phyloP scores from a whole-genome alignment of 2,113 vertebrate genomes.

The Aleadryas rufinucha region DNA sequence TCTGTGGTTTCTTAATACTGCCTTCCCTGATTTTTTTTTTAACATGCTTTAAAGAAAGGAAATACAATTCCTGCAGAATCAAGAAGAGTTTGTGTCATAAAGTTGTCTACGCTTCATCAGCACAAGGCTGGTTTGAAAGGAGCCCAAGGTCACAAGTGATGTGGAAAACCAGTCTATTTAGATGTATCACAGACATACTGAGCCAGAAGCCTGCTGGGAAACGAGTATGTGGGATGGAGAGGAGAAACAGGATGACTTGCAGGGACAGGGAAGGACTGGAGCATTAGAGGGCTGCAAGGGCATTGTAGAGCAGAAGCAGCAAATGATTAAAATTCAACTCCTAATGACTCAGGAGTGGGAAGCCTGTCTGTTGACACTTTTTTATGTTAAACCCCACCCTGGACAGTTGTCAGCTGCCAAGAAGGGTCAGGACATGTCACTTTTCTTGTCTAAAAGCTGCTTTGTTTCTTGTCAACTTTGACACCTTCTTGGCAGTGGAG shows the following conservation, averaged over 20 bases:
- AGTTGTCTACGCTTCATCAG: neutral
- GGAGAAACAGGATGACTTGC: neutral
- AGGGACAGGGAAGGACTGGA: neutral
- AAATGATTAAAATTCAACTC: neutral
- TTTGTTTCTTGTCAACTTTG: neutral
- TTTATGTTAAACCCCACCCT: neutral
- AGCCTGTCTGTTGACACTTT: neutral
- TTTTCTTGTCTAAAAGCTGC: neutral
- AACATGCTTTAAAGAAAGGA: neutral
- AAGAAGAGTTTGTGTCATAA: neutral
- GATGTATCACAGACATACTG: accelerated
- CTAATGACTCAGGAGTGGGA: neutral
- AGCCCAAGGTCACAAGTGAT: neutral
- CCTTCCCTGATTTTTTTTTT: neutral
- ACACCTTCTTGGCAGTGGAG: neutral
- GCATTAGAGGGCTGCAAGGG: neutral
- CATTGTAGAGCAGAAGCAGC: neutral
- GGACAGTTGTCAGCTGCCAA: neutral
- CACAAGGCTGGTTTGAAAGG: neutral
- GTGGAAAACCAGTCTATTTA: neutral
- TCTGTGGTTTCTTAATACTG: neutral
- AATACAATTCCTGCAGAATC: neutral
- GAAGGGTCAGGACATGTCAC: neutral
- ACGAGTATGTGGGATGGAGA: neutral
- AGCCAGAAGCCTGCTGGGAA: conserved; percentile 6